These are phyloP conservation scores for Ricordea florida DNA, from an alignment of 92 coral and sea anemone species.

Conservation along the genomic window DNA sequence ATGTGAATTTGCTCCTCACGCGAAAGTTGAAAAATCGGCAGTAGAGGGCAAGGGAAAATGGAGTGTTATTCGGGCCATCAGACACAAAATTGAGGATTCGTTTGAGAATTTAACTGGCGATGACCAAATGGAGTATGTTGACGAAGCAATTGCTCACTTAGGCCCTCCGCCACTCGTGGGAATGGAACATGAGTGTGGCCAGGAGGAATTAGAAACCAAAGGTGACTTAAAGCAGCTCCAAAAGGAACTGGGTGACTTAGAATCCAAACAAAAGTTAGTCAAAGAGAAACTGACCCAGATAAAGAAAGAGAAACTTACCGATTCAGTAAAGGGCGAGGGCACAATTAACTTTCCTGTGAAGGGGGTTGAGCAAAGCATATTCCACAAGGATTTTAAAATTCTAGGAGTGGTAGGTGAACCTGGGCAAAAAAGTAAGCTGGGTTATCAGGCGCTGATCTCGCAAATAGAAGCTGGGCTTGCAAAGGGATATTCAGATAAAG, in stretches of 20 bases:
- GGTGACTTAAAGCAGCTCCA: not conserved
- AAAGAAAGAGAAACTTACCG: too few relatives aligned
- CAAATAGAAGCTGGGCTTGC: too few relatives aligned
- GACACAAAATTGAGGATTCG: not conserved
- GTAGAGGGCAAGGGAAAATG: constrained; percentile 16
- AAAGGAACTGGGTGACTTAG: not conserved
- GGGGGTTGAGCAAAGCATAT: too few relatives aligned
- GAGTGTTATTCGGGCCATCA: constrained; percentile 5
- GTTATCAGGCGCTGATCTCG: too few relatives aligned
- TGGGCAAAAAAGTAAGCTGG: too few relatives aligned
- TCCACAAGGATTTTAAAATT: too few relatives aligned
- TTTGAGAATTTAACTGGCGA: not conserved
- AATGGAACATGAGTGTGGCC: not conserved
- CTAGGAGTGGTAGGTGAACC: too few relatives aligned
- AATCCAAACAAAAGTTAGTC: too few relatives aligned
- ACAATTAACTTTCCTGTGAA: too few relatives aligned
- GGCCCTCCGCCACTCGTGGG: not conserved
- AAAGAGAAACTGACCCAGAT: too few relatives aligned
- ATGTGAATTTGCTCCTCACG: constrained; percentile 1
- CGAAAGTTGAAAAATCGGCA: not conserved
- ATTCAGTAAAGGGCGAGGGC: too few relatives aligned
- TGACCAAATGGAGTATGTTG: not conserved
- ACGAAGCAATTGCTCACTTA: not conserved
- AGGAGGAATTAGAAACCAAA: not conserved
- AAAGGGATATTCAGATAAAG: too few relatives aligned